Conservation (phyloP, 2,113 vertebrate genomes). For the Todiramphus saurophagus region DNA sequence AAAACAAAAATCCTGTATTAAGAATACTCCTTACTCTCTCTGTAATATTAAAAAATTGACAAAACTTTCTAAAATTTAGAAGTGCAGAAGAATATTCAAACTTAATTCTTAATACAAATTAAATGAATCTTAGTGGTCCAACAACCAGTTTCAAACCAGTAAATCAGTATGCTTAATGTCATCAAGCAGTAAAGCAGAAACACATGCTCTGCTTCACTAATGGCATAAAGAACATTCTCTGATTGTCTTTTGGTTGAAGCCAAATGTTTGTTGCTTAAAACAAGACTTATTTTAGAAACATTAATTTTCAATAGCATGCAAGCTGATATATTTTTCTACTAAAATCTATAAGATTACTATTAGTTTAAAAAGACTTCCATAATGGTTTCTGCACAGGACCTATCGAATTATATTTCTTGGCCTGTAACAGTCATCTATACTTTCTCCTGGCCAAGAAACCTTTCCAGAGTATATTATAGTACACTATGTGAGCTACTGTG, state of each 20-base stretch:
- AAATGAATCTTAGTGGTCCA: not conserved
- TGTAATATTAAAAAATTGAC: not conserved
- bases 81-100: constrained; percentile 3
- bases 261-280: constrained; percentile 59
- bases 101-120: constrained; percentile 23
- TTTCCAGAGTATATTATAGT: constrained; percentile 11
- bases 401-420: constrained; percentile 29
- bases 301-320: constrained; percentile 41
- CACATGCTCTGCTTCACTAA: constrained; percentile 59
- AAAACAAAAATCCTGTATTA: not conserved
- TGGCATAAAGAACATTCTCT: constrained; percentile 37
- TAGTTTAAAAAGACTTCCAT: constrained; percentile 41
- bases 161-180: constrained; percentile 45
- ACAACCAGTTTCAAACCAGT: constrained; percentile 28
- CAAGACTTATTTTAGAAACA: constrained; percentile 61
- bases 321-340: constrained; percentile 57
- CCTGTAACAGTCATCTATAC: not conserved
- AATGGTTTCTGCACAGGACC: constrained; percentile 44
- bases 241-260: constrained; percentile 36
- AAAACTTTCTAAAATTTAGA: not conserved
- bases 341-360: constrained; percentile 50
- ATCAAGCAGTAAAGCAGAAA: constrained; percentile 56
- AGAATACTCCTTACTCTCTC: not conserved
- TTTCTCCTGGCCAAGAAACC: constrained; percentile 29
- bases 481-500: constrained; percentile 12